Conservation (phyloP, 2,113 vertebrate species). For the Pardalotus punctatus region DNA sequence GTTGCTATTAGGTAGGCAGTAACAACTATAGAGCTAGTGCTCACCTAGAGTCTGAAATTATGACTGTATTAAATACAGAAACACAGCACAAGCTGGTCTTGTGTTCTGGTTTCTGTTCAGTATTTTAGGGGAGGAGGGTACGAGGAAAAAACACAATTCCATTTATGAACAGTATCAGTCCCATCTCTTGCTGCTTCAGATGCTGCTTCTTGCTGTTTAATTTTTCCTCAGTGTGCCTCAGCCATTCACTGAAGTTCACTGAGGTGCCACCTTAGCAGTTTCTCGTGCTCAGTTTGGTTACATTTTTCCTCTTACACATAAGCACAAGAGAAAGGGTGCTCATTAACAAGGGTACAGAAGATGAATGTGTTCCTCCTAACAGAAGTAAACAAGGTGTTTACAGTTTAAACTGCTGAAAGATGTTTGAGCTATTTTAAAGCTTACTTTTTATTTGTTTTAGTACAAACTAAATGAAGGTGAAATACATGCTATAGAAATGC, state of each 20-base stretch:
- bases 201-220: slow-evolving; percentile 37
- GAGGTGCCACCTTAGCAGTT: slow-evolving; percentile 40
- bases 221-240: slow-evolving; percentile 7
- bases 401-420: slow-evolving; percentile 82
- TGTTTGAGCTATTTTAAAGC: slow-evolving; percentile 87
- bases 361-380: slow-evolving; percentile 63
- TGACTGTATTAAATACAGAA: slow-evolving; percentile 64
- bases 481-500: slow-evolving; percentile 89
- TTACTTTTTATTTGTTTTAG: slow-evolving; percentile 82
- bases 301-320: slow-evolving; percentile 42
- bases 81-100: slow-evolving; percentile 76
- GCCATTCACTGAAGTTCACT: neutral
- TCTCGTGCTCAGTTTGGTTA: slow-evolving; percentile 22
- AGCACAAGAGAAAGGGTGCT: slow-evolving; percentile 78
- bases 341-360: slow-evolving; percentile 48
- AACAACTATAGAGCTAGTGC: neutral
- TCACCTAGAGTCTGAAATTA: slow-evolving; percentile 23
- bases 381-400: slow-evolving; percentile 82
- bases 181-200: slow-evolving; percentile 34
- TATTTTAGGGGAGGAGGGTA: slow-evolving; percentile 63
- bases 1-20: neutral
- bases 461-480: slow-evolving; percentile 87
- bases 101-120: slow-evolving; percentile 72
- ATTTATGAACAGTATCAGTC: slow-evolving; percentile 51
- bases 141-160: slow-evolving; percentile 36